A percentile compares a stretch with the other conserved stretches of the same genome.
Conservation (phyloP, 2,888 invertebrate species). For the Deilephila porcellus region DNA sequence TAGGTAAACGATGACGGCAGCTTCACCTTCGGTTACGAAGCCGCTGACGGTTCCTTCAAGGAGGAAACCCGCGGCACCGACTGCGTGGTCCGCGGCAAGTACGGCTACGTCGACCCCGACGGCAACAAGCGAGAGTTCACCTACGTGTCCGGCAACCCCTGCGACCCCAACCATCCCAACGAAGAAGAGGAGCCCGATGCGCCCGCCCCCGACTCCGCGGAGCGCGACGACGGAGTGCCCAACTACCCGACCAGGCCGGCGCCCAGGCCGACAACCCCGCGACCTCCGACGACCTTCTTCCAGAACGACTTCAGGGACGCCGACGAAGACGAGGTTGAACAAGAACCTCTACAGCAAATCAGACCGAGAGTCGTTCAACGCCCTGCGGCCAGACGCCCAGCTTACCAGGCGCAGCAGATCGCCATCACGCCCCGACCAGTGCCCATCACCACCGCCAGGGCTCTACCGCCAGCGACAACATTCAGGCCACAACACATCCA, state of each 20-base stretch:
- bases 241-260: constrained; percentile 80
- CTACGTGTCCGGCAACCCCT: constrained; percentile 94
- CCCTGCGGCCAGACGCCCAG: constrained; percentile 71
- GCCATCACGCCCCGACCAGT: constrained; percentile 86
- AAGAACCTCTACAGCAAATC: constrained; percentile 78
- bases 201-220: constrained; percentile 83
- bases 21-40: constrained; percentile 93
- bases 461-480: constrained; percentile 87
- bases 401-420: constrained; percentile 80
- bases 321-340: constrained; percentile 85
- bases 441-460: constrained; percentile 76
- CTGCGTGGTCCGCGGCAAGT: constrained; percentile 94
- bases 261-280: constrained; percentile 76
- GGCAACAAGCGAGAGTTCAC: constrained; percentile 94
- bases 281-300: constrained; percentile 88
- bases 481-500: constrained; percentile 86
- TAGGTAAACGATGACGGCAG: constrained; percentile 92
- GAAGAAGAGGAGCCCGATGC: constrained; percentile 86
- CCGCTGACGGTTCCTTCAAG: constrained; percentile 94
- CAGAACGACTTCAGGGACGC: constrained; percentile 89
- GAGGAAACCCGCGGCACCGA: constrained; percentile 94
- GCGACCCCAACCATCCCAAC: constrained; percentile 92
- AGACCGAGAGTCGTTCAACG: constrained; percentile 79
- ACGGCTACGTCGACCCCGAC: constrained; percentile 94
- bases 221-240: constrained; percentile 87